phyloP scores from a whole-genome alignment of 2,888 invertebrate genomes.

The Hypolimnas misippus region DNA sequence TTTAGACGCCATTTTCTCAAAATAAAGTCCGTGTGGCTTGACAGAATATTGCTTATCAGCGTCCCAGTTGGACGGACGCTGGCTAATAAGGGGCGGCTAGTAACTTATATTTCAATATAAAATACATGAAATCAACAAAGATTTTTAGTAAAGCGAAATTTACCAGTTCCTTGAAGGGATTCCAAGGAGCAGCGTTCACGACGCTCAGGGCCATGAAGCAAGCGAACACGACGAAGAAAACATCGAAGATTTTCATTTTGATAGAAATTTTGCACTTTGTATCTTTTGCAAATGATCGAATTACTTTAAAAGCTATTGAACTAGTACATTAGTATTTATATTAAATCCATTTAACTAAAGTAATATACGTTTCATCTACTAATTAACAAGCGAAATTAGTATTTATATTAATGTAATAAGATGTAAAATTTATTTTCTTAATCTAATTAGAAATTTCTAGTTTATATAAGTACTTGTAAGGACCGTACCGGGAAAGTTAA shows the following conservation, averaged over 20 bases:
- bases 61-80: no score
- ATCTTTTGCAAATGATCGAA: no score
- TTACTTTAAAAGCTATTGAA: constrained; percentile 5
- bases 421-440: no score
- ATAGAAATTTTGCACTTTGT: background rate
- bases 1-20: no score
- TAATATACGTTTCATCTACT: background rate
- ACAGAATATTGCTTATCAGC: no score
- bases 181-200: constrained; percentile 56
- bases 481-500: constrained; percentile 21
- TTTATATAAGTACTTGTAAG: constrained; percentile 8
- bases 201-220: constrained; percentile 51
- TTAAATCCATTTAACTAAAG: background rate
- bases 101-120: no score
- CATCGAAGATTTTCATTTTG: constrained; percentile 57
- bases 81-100: no score
- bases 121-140: no score
- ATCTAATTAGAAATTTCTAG: no score
- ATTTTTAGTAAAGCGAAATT: no score
- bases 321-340: constrained; percentile 6
- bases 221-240: constrained; percentile 55
- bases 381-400: background rate
- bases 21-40: no score
- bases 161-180: constrained; percentile 61
- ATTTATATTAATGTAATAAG: background rate